A percentile compares a stretch with the other conserved stretches of the same genome.
Conservation (phyloP, 2,113 vertebrate species). For the Nesogale talazaci region DNA sequence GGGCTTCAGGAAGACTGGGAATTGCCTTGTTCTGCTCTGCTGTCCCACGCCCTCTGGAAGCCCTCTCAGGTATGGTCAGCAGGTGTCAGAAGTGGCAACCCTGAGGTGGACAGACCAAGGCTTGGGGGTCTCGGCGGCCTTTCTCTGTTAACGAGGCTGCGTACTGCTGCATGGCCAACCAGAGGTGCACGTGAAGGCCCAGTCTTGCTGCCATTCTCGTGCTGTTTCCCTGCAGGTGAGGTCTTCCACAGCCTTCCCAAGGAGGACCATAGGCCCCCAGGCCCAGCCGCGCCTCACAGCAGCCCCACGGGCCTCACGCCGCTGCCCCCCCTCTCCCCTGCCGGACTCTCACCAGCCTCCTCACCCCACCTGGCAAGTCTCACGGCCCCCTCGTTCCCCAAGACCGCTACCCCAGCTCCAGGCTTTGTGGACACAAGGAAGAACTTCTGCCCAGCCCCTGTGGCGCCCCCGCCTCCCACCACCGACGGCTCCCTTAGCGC, state of each 20-base stretch:
- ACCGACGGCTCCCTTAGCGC: slow-evolving; percentile 92
- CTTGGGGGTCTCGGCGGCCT: too few species aligned
- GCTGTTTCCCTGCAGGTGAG: slow-evolving; percentile 87
- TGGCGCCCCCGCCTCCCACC: slow-evolving; percentile 88
- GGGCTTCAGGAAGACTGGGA: too few species aligned
- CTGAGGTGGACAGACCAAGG: too few species aligned
- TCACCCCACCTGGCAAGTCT: slow-evolving; percentile 91
- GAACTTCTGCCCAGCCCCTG: slow-evolving; percentile 91
- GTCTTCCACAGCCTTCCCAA: slow-evolving; percentile 95
- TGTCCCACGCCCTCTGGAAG: too few species aligned
- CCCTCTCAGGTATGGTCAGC: too few species aligned
- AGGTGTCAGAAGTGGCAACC: too few species aligned
- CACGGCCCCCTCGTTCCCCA: slow-evolving; percentile 91
- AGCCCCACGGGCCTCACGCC: slow-evolving; percentile 91
- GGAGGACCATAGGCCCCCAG: slow-evolving; percentile 93
- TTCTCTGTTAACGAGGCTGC: too few species aligned
- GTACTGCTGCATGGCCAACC: too few species aligned
- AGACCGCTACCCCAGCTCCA: slow-evolving; percentile 90
- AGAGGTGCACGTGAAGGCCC: too few species aligned
- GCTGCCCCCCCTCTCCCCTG: slow-evolving; percentile 90
- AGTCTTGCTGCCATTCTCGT: neutral
- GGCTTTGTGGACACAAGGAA: slow-evolving; percentile 93
- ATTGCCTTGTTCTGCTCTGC: too few species aligned
- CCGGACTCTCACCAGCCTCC: slow-evolving; percentile 89
- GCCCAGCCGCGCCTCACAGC: slow-evolving; percentile 90